Base-by-base conservation (phyloP, 2,113 vertebrate species). In the Cebus imitator region DNA sequence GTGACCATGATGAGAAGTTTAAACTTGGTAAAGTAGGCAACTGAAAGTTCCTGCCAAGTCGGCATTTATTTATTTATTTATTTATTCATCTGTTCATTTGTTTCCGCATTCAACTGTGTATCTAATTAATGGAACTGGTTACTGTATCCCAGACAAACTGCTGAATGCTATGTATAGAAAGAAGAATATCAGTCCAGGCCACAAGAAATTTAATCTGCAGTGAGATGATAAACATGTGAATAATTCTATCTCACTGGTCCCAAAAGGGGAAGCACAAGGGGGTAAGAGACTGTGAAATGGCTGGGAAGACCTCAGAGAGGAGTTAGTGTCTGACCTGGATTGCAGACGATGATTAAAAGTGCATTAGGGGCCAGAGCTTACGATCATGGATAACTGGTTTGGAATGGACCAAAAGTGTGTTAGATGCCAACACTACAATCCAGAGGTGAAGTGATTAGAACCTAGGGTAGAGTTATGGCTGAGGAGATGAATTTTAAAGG, bases 401-500 rank as follows among this genome's bases (percentile, higher is more conserved):
- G 75, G 5, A 61, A 90, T 90, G 58, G 66, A 93, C 70, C 95
- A 82, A 93, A 40, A 7, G 50, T 45, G 21, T 55, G 68, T 55
- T 70, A 90, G 90, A 81, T 6, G 25, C 40, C 35, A 66, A 80
- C 30, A 50, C 13, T 82, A 27, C 40, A 80, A 90, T 92, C 84
- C 94, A 87, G 83, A 92, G 90, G 40, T 27, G 27, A 97, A 73
- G 57, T 18, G 48, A 90, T 94, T 97, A 95, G 72, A 79, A 81
- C n/a, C 40, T 66, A 78, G 23, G 27, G 40, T 95, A 88, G 87
- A 97, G 52, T 97, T 97, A 94, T 75, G 8, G 35, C 55, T 79
- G 2, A 40, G 23, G 55, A 94, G 78, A 96, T 95, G 76, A 92
- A 96, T 92, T 90, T 94, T 96, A 98, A 96, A 94, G 87, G 80